Evolutionary conservation across 2,888 invertebrate genomes (phyloP).

Genomic region (Portevinia maculata): DNA sequence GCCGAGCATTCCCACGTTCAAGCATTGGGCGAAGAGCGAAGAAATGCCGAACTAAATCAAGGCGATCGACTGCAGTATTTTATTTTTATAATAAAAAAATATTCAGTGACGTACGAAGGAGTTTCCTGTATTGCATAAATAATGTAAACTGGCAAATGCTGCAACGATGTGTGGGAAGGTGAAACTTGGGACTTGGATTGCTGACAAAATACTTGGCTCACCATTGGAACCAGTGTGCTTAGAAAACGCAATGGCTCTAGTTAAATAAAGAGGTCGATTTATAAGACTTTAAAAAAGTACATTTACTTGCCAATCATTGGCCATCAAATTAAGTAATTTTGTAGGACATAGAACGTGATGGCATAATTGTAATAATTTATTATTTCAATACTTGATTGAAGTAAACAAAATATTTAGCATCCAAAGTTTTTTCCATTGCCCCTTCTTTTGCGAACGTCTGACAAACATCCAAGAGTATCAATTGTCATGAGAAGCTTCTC

Average conservation of each 20-base stretch:
- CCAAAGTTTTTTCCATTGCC: no score
- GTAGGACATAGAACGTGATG: no score
- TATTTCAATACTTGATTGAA: no score
- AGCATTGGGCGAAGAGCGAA: not conserved
- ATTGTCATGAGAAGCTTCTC: no score
- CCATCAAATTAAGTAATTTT: no score
- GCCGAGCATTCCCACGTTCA: constrained; percentile 22
- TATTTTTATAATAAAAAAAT: constrained; percentile 21
- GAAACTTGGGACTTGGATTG: not conserved
- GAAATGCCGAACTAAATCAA: constrained; percentile 25
- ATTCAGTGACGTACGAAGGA: constrained; percentile 29
- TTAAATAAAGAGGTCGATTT: no score
- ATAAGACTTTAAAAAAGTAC: no score
- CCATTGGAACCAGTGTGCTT: not conserved
- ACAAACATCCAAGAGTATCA: no score
- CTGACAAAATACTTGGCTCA: not conserved
- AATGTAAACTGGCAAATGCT: not conserved
- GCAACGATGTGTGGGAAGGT: not conserved
- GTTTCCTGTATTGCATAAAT: constrained; percentile 53
- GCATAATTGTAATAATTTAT: no score
- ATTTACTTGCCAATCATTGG: no score
- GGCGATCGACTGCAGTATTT: constrained; percentile 31
- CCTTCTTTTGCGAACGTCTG: no score
- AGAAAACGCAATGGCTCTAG: not conserved
- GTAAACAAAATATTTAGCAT: no score